Evolutionary conservation across 2,113 vertebrate species (phyloP), one percentile per base, ranked within the genome.

Genomic region (Perca fluviatilis): DNA sequence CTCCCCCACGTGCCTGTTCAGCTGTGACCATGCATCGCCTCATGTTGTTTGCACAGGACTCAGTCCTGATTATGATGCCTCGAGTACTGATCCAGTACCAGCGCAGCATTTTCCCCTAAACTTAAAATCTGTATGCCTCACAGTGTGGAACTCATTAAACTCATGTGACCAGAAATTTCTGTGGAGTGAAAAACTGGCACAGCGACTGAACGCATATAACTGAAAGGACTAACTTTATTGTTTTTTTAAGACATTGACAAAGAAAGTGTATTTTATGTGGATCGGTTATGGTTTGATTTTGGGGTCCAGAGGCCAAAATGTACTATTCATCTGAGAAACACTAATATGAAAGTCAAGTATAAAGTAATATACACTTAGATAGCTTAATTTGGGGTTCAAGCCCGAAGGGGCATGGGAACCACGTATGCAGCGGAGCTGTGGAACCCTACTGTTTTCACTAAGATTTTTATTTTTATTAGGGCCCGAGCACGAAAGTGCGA

Each of bases 1-100:
- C 71, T 68, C 81, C 74, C 82, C 80, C 60, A 57, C 16, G 19
- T 19, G 49, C 51, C 19, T 2, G 43, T 23, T 54, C 47, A 68
- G 71, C 25, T 53, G 23, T 3, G 62, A 56, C 27, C 36, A 23
- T 23, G 25, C 27, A 54, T 30, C 0, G 2, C 60, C 66, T 80
- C 18, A 27, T 13, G n/a, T 57, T 25, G 12, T 61, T 76, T 73
- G 47, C 33, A 62, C 36, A 50, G 46, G 64, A 36, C 16, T 57
- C n/a, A 65, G 23, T 15, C 60, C 14, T 1, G 7, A 65, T 43
- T 43, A 8, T 21, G 50, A 19, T 40, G n/a, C 3, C 7, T 60
- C 18, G 15, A 62, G 56, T 9, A 21, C 5, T 12, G 12, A 16
- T 57, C 21, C 2, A 14, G 4, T 54, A 27, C 47, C 5, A 36